Conservation (phyloP, 2,888 invertebrate genomes). For the Phengaris alcon region DNA sequence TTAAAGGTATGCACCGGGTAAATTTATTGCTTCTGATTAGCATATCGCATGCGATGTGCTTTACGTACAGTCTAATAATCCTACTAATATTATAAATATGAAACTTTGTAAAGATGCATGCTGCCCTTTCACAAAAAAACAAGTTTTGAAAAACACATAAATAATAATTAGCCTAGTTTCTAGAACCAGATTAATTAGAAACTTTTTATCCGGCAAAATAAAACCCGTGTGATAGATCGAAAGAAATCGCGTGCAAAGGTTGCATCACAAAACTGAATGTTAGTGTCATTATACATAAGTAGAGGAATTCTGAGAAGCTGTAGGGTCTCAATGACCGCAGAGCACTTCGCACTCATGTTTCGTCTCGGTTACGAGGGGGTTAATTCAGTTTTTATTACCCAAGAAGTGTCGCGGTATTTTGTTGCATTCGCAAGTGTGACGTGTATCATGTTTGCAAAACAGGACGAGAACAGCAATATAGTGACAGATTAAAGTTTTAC, state of each 20-base stretch:
- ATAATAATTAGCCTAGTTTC: too few species aligned
- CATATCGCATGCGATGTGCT: slow-evolving; percentile 30
- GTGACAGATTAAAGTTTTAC: not conserved
- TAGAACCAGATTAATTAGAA: too few species aligned
- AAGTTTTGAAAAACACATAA: not conserved
- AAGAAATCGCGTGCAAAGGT: not conserved
- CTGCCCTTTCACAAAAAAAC: not conserved
- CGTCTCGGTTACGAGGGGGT: slow-evolving; percentile 28
- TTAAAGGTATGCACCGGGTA: slow-evolving; percentile 17
- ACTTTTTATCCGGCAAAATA: too few species aligned
- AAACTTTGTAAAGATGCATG: not conserved
- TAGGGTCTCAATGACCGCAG: slow-evolving; percentile 42
- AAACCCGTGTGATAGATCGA: too few species aligned
- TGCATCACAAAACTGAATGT: slow-evolving; percentile 15
- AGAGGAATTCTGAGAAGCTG: slow-evolving; percentile 37
- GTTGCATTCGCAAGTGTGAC: not conserved
- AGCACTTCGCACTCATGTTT: slow-evolving; percentile 32
- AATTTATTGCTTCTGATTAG: slow-evolving; percentile 29
- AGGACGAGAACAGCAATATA: not conserved
- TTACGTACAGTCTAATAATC: not conserved
- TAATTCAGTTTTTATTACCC: slow-evolving; percentile 24
- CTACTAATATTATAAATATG: not conserved
- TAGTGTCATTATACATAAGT: slow-evolving; percentile 30
- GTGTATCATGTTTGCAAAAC: not conserved
- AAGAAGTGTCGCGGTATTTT: slow-evolving; percentile 21